Conservation (phyloP, 2,888 invertebrate species). For the Lochmaea capreae region DNA sequence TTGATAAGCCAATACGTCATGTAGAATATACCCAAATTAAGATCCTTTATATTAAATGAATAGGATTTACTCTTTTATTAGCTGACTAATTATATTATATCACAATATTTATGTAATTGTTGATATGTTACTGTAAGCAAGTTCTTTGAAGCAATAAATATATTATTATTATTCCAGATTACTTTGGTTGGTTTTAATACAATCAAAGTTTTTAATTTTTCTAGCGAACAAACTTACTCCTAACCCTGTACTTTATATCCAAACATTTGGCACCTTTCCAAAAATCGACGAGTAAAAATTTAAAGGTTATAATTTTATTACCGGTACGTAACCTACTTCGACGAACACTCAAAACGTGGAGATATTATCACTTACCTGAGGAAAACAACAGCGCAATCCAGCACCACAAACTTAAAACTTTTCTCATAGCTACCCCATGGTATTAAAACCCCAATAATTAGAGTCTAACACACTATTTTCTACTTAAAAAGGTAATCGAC, state of each 20-base stretch:
- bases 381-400: slow-evolving; percentile 57
- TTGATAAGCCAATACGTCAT: no score
- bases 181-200: no score
- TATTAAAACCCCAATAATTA: slow-evolving; percentile 54
- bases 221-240: background rate
- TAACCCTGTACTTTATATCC: background rate
- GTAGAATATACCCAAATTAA: no score
- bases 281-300: slow-evolving; percentile 27
- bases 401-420: slow-evolving; percentile 57
- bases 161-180: no score
- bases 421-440: slow-evolving; percentile 59
- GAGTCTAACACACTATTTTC: slow-evolving; percentile 50
- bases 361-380: slow-evolving; percentile 50
- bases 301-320: slow-evolving; percentile 45
- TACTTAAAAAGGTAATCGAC: slow-evolving; percentile 32
- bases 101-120: no score
- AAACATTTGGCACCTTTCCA: slow-evolving; percentile 32
- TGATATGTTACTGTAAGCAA: no score
- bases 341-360: slow-evolving; percentile 2
- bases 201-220: background rate
- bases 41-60: no score
- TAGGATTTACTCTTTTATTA: no score
- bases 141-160: no score
- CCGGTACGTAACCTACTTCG: slow-evolving; percentile 40
- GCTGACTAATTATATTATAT: no score